Evolutionary conservation across 1,140 invertebrate species (phyloP), one percentile per base, ranked within the genome.

Genomic region (Sipha flava): DNA sequence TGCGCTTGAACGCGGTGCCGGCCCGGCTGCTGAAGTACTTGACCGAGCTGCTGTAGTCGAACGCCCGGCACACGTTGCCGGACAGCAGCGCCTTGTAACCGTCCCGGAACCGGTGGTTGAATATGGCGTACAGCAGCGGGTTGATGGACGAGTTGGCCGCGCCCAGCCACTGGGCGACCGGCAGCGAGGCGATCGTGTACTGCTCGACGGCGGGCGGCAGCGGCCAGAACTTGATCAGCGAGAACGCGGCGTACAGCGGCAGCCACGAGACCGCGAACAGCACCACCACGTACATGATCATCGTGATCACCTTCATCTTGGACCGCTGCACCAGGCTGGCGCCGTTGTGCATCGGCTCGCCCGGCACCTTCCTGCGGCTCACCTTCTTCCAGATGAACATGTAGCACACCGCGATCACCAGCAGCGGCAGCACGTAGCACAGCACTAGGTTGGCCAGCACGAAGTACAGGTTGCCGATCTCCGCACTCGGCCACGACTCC

Each of bases 71-170:
- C 80, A 90, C 90, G 40, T 92, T 88, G 82, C 92, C 94, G 84
- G 93, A 92, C 1, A 97, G 88, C 34, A 97, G 93, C 12, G 94
- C 94, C 6, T 93, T 90, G 86, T 98, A 98, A 3, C 96, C 96
- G 45, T 93, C 91, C 1, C 96, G 88, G 85, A 96, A 98, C 85
- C 98, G 97, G 83, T 97, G 95, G 85, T 97, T 98, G 87, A 98
- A 97, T 85, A 95, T 97, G 0, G 96, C 95, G 86, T 98, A 98
- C 18, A 99, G 89, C 54, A 98, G 92, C 0, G 97, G 97, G 86
- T 99, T 99, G 82, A 99, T 95, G 88, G 95, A 98, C 37, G 95
- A 97, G 85, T 98, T 98, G 21, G 95, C 95, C 0, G 95, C 91
- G 0, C 96, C 97, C 2, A 98, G 87, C 96, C 97, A 98, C 86